These are phyloP conservation scores for Pheosia gnoma DNA, from an alignment of 2,888 invertebrate genomes.

Conservation along the genomic window DNA sequence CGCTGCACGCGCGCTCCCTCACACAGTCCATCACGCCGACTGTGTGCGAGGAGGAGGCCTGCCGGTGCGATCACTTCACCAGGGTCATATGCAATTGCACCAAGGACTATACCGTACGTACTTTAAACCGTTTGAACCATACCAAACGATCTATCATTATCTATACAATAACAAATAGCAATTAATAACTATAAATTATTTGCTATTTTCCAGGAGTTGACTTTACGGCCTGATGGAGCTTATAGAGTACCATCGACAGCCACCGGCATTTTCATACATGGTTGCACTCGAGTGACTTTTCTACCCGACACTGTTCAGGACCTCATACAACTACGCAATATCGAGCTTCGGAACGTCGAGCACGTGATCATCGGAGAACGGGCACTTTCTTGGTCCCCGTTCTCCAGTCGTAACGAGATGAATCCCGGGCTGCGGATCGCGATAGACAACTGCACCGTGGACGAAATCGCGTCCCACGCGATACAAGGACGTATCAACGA, in stretches of 20 bases:
- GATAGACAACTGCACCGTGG: slow-evolving; percentile 78
- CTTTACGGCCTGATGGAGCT: slow-evolving; percentile 83
- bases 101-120: slow-evolving; percentile 70
- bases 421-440: slow-evolving; percentile 83
- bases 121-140: background rate
- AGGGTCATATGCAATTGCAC: slow-evolving; percentile 84
- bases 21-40: slow-evolving; percentile 65
- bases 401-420: slow-evolving; percentile 86
- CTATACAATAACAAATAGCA: too few species aligned
- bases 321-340: slow-evolving; percentile 85
- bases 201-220: slow-evolving; percentile 78
- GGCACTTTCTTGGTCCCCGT: slow-evolving; percentile 85
- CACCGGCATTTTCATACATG: slow-evolving; percentile 85
- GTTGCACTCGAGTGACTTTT: slow-evolving; percentile 86
- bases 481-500: slow-evolving; percentile 89
- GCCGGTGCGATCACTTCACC: slow-evolving; percentile 83
- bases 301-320: slow-evolving; percentile 83
- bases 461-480: slow-evolving; percentile 84
- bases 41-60: slow-evolving; percentile 81
- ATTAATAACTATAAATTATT: background rate
- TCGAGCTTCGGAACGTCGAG: slow-evolving; percentile 86
- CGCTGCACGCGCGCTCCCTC: slow-evolving; percentile 53
- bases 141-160: too few species aligned
- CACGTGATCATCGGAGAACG: slow-evolving; percentile 85
- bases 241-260: slow-evolving; percentile 78